Base-by-base conservation (phyloP, 2,113 vertebrate species). In the Fregata magnificens region DNA sequence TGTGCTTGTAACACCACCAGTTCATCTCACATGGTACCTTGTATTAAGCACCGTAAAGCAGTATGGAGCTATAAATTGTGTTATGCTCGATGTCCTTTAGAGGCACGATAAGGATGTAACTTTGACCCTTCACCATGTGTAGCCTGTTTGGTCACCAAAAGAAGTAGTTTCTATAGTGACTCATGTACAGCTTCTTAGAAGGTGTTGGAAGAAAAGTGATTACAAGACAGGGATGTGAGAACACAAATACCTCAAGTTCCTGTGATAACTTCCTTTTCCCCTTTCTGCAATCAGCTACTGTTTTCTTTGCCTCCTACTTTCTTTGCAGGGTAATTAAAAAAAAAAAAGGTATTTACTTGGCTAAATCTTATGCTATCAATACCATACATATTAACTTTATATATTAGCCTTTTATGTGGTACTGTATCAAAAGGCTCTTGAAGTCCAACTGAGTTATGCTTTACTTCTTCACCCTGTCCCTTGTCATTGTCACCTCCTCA, bases 381-480 rank as follows among this genome's bases (percentile, higher is more conserved):
- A 53, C 11, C 20, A n/a, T 73, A 66, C 22, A 22, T 52, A 88
- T 96, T 97, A 97, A 96, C 96, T 94, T 98, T 90, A 94, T 82
- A 89, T 94, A 97, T 98, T 96, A 95, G 72, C 59, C 79, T 98
- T 97, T 96, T 74, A 91, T 96, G 90, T 96, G 81, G 55, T 94
- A 94, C 93, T 95, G 70, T 96, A 97, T 94, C 95, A 96, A 97
- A 98, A 96, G 74, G 56, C 77, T 91, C 93, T 91, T 76, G 87
- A 97, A 98, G 92, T 95, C 92, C n/a, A 26, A 94, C 55, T 97
- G 88, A 98, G 93, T 97, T 97, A 95, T 84, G 92, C 78, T 84
- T 91, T 90, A 82, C 78, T 96, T 80, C 84, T 91, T 94, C 55
- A 86, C 94, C 88, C 82, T 88, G 88, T 94, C 59, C 76, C 91